Evolutionary conservation across 2,113 vertebrate species (phyloP).

Genomic region (Tenrec ecaudatus): DNA sequence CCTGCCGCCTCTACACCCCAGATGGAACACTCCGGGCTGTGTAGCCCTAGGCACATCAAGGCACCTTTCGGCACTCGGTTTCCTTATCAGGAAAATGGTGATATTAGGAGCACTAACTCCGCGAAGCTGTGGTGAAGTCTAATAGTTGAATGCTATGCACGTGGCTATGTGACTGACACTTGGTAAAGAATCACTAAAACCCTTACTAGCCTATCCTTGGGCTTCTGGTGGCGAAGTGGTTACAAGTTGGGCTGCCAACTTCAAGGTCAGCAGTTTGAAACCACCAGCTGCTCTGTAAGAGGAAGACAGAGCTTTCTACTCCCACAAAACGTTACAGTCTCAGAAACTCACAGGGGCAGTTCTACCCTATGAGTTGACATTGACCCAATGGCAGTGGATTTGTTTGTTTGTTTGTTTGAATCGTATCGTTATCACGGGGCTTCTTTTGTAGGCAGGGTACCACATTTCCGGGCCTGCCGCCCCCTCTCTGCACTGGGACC

Average conservation of each 20-base stretch:
- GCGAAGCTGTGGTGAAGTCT: not conserved
- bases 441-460: not conserved
- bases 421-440: not conserved
- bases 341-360: too few relatives aligned
- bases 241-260: too few relatives aligned
- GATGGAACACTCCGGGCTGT: not conserved
- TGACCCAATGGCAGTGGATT: too few relatives aligned
- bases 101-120: not conserved
- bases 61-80: not conserved
- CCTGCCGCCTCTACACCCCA: not conserved
- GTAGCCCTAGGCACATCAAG: not conserved
- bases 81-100: not conserved
- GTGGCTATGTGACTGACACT: not conserved
- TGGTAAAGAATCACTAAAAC: not conserved
- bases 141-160: fast-evolving
- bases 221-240: too few relatives aligned
- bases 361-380: too few relatives aligned
- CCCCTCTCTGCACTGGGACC: not conserved
- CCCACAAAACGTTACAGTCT: too few relatives aligned
- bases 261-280: too few relatives aligned
- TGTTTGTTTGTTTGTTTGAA: too few relatives aligned
- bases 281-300: too few relatives aligned
- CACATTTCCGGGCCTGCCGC: not conserved
- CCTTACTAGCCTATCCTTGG: not conserved
- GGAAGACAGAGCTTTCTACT: too few relatives aligned